phyloP scores from a whole-genome alignment of 1,140 invertebrate genomes.

The Listronotus oregonensis region DNA sequence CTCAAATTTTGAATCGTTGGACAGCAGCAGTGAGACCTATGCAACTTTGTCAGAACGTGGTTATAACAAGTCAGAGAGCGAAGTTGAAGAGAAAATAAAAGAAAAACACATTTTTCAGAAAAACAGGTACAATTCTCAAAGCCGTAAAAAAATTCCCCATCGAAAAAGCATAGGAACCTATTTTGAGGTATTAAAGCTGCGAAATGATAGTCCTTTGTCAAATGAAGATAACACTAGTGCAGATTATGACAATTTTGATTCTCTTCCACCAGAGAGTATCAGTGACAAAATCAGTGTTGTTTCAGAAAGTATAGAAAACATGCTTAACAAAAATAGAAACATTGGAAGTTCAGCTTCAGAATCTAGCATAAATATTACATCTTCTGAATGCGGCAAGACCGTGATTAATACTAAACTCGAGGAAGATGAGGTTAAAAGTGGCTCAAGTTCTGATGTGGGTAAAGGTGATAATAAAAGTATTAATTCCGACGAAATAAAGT shows the following conservation, averaged over 20 bases:
- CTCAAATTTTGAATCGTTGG: slow-evolving; percentile 59
- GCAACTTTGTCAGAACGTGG: slow-evolving; percentile 61
- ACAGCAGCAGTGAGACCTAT: slow-evolving; percentile 64
- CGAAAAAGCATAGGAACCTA: slow-evolving; percentile 61
- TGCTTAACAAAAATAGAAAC: slow-evolving; percentile 49
- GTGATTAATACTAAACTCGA: slow-evolving; percentile 37
- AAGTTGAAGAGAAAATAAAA: slow-evolving; percentile 58
- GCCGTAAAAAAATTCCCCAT: slow-evolving; percentile 60
- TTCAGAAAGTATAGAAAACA: slow-evolving; percentile 61
- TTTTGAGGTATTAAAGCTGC: slow-evolving; percentile 58
- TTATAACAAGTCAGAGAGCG: slow-evolving; percentile 45
- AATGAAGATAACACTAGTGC: slow-evolving; percentile 59
- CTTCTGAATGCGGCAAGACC: slow-evolving; percentile 40
- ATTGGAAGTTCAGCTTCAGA: slow-evolving; percentile 27
- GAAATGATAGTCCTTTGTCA: slow-evolving; percentile 61
- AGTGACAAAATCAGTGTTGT: slow-evolving; percentile 63
- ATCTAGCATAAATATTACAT: slow-evolving; percentile 34
- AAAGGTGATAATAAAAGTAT: slow-evolving; percentile 14
- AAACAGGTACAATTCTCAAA: slow-evolving; percentile 64
- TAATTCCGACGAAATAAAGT: slow-evolving; percentile 17
- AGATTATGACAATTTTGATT: slow-evolving; percentile 61
- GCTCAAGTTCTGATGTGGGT: background rate
- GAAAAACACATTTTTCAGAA: slow-evolving; percentile 65
- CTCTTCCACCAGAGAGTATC: slow-evolving; percentile 60
- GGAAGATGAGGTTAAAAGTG: slow-evolving; percentile 12